A percentile compares a stretch with the other conserved stretches of the same genome.
Conservation (phyloP, 2,888 invertebrate species). For the Macrophya alboannulata region DNA sequence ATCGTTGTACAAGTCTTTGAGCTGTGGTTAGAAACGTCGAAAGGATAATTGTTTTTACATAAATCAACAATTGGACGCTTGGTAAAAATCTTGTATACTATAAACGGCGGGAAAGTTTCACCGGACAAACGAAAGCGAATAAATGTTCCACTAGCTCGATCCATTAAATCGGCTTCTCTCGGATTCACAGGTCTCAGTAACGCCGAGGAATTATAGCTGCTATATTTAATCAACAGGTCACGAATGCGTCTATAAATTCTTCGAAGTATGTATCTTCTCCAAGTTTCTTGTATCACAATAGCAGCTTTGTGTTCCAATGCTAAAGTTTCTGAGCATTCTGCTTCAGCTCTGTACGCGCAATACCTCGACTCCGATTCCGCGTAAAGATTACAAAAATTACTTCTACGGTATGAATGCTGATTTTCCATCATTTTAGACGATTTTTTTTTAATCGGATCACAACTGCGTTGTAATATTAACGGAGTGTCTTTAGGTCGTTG, state of each 20-base stretch:
- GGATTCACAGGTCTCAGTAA: constrained; percentile 47
- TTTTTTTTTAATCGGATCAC: not conserved
- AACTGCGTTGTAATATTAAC: not conserved
- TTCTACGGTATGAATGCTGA: not conserved
- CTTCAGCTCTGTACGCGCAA: not conserved
- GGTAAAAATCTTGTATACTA: constrained; percentile 60
- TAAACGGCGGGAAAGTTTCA: constrained; percentile 56
- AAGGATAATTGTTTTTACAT: not conserved
- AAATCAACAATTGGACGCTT: constrained; percentile 51
- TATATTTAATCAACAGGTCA: not conserved
- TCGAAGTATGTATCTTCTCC: constrained; percentile 21
- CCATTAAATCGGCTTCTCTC: constrained; percentile 45
- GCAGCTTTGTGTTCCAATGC: not conserved
- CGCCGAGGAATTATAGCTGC: constrained; percentile 13
- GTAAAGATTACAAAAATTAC: not conserved
- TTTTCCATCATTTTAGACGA: not conserved
- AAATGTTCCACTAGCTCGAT: constrained; percentile 54
- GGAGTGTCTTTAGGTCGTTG: not conserved
- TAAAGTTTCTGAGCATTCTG: not conserved
- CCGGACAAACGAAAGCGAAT: constrained; percentile 58
- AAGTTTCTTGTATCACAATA: not conserved
- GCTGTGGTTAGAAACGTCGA: not conserved
- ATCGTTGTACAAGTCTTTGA: not conserved
- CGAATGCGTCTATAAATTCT: not conserved
- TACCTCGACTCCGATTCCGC: not conserved